Evolutionary conservation across 92 coral and sea anemone genomes (phyloP), one percentile per base, ranked within the genome.

Genomic region (Phenganax stokvisi): DNA sequence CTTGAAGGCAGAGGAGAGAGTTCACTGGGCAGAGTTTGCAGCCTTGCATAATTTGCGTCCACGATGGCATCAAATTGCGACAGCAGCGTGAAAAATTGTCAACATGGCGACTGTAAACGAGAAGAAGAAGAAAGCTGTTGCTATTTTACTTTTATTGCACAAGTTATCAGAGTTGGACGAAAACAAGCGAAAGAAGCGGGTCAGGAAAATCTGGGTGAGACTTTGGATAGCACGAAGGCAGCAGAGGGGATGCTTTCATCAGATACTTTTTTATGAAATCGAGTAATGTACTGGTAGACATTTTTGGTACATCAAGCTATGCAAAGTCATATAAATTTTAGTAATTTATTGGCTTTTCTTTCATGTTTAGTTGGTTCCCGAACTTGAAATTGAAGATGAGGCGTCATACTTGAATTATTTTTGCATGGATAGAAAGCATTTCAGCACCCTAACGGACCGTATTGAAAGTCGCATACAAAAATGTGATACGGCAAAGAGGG

Each of bases 171-270:
- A 64, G 37, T 64, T 64, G 6, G 31, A 64, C 30, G 70, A 64
- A 64, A 64, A 64, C 10, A 12, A 17, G 47, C 17, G 20, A 64
- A 20, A 28, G 47, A 64, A 64, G 47, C 37, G 47, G 10, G 9
- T 9, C 3, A 64, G 12, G 47, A 64, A 64, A 64, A 44, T 64
- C 53, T 69, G 66, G 84, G 84, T 81, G 54, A 81, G 74, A 56
- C 84, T 57, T 8, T 81, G 84, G 77, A 75, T 75, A 10, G 76
- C 84, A 29, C 75, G 77, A 65, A 73, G 84, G 54, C 60, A 69
- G 54, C 67, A 81, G 56, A 81, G 84, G 63, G 84, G 84, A 52
- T 81, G 77, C 68, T 81, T 81, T 81, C 77, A 81, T 54, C 76
- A 80, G 76, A 77, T 81, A 28, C 44, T 56, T 64, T 15, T 59